phyloP scores from a whole-genome alignment of 2,888 invertebrate genomes.

The Agonopterix arenella region DNA sequence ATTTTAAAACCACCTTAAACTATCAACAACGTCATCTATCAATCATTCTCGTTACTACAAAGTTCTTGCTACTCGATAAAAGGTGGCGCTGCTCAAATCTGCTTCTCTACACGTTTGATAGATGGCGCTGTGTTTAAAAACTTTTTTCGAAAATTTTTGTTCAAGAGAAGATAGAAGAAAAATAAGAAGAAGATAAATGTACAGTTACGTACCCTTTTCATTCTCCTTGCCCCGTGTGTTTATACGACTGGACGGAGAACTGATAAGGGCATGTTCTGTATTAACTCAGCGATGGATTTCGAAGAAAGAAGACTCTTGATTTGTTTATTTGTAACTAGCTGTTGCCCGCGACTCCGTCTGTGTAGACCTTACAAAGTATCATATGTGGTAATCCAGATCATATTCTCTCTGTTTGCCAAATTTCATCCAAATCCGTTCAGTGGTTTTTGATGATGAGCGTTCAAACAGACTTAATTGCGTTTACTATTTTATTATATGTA shows the following conservation, averaged over 20 bases:
- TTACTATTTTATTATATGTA: too few species aligned
- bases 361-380: too few species aligned
- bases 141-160: neutral
- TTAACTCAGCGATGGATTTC: slow-evolving; percentile 19
- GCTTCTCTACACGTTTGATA: neutral
- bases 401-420: too few species aligned
- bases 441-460: too few species aligned
- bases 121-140: slow-evolving; percentile 9
- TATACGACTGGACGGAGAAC: slow-evolving; percentile 97
- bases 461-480: too few species aligned
- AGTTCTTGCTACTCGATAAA: slow-evolving; percentile 22
- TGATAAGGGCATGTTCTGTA: slow-evolving; percentile 94
- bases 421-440: too few species aligned
- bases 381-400: too few species aligned
- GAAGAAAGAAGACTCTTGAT: neutral
- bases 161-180: neutral
- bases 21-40: neutral
- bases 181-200: slow-evolving; percentile 17
- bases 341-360: too few species aligned
- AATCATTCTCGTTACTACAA: slow-evolving; percentile 6
- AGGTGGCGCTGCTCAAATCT: slow-evolving; percentile 28
- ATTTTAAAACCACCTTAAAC: neutral
- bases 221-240: slow-evolving; percentile 92
- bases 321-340: too few species aligned
- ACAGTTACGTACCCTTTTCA: slow-evolving; percentile 89